Evolutionary conservation across 2,888 invertebrate species (phyloP), one percentile per base, ranked within the genome.

Genomic region (Odontomyia ornata): DNA sequence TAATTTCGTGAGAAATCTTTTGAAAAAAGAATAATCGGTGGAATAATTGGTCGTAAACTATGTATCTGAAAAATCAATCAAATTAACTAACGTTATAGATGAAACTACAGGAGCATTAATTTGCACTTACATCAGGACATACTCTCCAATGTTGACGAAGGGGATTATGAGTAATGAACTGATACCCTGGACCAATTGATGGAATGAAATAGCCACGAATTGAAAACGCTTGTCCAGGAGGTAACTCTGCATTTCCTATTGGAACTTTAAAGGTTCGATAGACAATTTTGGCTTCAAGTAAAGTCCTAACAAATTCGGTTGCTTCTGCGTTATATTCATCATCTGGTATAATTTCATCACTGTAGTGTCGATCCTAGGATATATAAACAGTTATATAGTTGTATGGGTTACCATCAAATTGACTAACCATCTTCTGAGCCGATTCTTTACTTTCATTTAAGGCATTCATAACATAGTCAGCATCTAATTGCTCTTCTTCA

Each of bases 181-280:
- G 82, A 79, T 83, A 84, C 23, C 80, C 80, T 3, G 80, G 75
- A 11, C 81, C 82, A 57, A 80, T 47, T 4, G 80, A 79, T n/a
- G 82, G 82, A 23, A 83, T 76, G 76, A 84, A 83, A 76, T 82
- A 83, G 3, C 84, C 84, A 43, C 82, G 82, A 21, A 84, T 80
- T 30, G 83, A 82, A 78, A 82, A 84, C 15, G 69, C 76, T 76
- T 80, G 81, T 15, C 80, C 80, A 28, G 57, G 28, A 25, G 80
- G 80, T 5, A 83, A 73, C 21, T 80, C 77, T 0, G 82, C 81
- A 76, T 79, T 77, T n/a, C 81, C 80, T 11, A 83, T 23, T 1
- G 82, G 81, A 13, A 46, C 52, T 36, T 80, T 76, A 27, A 84
- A 82, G 67, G 73, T 80, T 21, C 83, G 80, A 77, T 83, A 83